Conservation (phyloP, 2,888 invertebrate species). For the Xanthorhoe designata region DNA sequence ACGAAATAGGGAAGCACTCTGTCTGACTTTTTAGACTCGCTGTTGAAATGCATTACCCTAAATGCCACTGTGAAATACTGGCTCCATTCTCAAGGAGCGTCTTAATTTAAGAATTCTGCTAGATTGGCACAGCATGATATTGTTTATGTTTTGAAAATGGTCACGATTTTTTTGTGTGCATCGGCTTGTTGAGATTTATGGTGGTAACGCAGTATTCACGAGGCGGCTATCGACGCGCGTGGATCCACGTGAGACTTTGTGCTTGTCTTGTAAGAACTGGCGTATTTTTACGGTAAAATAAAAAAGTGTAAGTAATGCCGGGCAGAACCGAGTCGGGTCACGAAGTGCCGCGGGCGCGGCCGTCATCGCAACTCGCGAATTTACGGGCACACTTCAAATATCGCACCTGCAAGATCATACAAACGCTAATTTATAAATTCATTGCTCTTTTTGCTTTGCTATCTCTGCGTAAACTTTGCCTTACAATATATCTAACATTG, state of each 20-base stretch:
- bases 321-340: slow-evolving; percentile 76
- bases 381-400: slow-evolving; percentile 70
- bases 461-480: neutral
- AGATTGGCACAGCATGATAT: slow-evolving; percentile 38
- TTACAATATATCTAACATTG: neutral
- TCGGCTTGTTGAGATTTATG: slow-evolving; percentile 45
- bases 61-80: slow-evolving; percentile 55
- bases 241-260: slow-evolving; percentile 78
- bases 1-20: slow-evolving; percentile 56
- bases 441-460: slow-evolving; percentile 9
- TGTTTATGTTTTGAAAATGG: slow-evolving; percentile 48
- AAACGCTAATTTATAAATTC: slow-evolving; percentile 57
- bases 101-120: slow-evolving; percentile 24
- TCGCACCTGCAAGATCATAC: slow-evolving; percentile 61
- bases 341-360: slow-evolving; percentile 74
- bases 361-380: slow-evolving; percentile 78
- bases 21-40: slow-evolving; percentile 57
- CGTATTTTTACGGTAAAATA: slow-evolving; percentile 81
- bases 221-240: slow-evolving; percentile 78
- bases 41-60: slow-evolving; percentile 57
- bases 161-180: slow-evolving; percentile 34
- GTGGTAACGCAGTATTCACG: slow-evolving; percentile 65
- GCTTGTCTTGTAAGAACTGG: slow-evolving; percentile 70
- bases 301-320: slow-evolving; percentile 81
- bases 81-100: slow-evolving; percentile 44